These are phyloP conservation scores for Elegia similella DNA, from an alignment of 2,888 invertebrate genomes.

Conservation along the genomic window DNA sequence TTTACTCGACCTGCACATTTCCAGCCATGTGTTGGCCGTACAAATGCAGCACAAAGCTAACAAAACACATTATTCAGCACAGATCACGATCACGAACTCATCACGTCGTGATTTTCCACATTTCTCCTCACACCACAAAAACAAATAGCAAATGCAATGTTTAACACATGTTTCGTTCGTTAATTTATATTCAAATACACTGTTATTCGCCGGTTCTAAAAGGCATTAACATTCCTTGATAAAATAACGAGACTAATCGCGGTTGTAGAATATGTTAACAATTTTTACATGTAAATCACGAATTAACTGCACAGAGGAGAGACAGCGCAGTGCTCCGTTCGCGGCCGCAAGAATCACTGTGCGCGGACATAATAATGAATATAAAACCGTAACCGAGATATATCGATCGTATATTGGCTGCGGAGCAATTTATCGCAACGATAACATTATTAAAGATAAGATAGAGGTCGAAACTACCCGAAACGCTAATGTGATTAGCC, in stretches of 20 bases:
- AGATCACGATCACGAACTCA: slow-evolving; percentile 8
- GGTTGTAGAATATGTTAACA: slow-evolving; percentile 3
- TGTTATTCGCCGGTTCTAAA: slow-evolving; percentile 10
- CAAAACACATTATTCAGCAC: slow-evolving; percentile 15
- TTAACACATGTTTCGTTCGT: slow-evolving; percentile 15
- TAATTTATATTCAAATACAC: slow-evolving; percentile 6
- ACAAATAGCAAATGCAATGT: slow-evolving; percentile 10
- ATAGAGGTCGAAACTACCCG: slow-evolving; percentile 39
- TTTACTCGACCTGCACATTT: slow-evolving; percentile 4
- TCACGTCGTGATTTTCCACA: slow-evolving; percentile 16
- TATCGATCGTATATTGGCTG: slow-evolving; percentile 73
- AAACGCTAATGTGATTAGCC: slow-evolving; percentile 41
- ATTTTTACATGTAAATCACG: slow-evolving; percentile 26
- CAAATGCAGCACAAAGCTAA: background rate
- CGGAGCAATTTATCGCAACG: slow-evolving; percentile 70
- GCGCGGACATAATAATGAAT: slow-evolving; percentile 50
- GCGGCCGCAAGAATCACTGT: slow-evolving; percentile 69
- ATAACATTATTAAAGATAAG: slow-evolving; percentile 51
- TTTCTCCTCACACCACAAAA: slow-evolving; percentile 12
- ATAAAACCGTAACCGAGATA: slow-evolving; percentile 51
- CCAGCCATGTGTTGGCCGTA: background rate
- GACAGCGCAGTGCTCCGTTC: slow-evolving; percentile 51
- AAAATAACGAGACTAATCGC: background rate
- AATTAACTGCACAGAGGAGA: slow-evolving; percentile 38
- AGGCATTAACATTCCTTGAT: slow-evolving; percentile 10